Evolutionary conservation across 2,888 invertebrate genomes (phyloP).

Genomic region (Agrochola circellaris): DNA sequence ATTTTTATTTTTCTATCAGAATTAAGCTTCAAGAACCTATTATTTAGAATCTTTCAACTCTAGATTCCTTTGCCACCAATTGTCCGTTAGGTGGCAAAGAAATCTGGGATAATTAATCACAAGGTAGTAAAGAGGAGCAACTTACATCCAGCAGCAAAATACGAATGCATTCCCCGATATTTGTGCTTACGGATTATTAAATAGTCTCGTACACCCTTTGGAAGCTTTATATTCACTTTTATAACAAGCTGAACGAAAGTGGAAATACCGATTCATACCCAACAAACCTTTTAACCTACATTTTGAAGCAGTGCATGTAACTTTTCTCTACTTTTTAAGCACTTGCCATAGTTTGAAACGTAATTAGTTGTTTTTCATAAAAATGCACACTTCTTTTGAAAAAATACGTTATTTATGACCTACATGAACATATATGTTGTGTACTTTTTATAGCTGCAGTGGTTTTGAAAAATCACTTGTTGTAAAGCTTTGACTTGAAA

Average conservation of each 20-base stretch:
- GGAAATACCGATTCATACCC: conserved; percentile 35
- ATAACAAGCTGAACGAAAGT: conserved; percentile 8
- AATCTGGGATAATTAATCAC: background rate
- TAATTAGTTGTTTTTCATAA: conserved; percentile 24
- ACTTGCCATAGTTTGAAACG: conserved; percentile 2
- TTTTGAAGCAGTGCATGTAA: conserved; percentile 40
- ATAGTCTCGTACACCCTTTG: background rate
- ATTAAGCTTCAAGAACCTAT: background rate
- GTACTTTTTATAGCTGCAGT: background rate
- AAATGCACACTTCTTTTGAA: background rate
- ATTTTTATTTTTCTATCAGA: background rate
- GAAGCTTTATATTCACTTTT: background rate
- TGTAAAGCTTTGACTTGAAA: background rate
- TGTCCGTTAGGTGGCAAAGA: no score
- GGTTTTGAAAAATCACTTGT: background rate
- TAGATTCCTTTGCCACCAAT: background rate
- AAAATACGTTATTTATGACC: background rate
- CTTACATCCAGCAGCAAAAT: background rate
- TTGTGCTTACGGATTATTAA: background rate
- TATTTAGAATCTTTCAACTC: background rate
- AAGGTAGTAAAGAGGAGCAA: background rate
- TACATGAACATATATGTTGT: background rate
- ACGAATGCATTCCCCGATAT: background rate
- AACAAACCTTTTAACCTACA: conserved; percentile 46
- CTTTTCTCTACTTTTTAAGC: conserved; percentile 15